These are phyloP conservation scores for Aurelia aurita DNA, from an alignment of 30 jellyfish, hydroid and myxozoan genomes.

Conservation along the genomic window DNA sequence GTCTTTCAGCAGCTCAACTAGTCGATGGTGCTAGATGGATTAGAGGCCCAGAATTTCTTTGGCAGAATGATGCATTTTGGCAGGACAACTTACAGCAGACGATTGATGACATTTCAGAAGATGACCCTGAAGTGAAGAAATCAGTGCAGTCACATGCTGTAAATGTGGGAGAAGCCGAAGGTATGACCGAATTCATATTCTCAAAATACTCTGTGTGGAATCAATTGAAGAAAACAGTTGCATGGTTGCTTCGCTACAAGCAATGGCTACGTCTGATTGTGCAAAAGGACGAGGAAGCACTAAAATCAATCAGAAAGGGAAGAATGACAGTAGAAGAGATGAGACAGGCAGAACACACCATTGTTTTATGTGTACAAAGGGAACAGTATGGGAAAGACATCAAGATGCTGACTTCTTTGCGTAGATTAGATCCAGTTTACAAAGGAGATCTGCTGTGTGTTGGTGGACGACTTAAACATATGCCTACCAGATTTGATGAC, in stretches of 20 bases:
- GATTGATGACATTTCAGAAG: constrained; percentile 22
- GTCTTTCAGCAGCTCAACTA: constrained; percentile 30
- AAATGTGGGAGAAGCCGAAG: background rate
- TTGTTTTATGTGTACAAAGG: constrained; percentile 42
- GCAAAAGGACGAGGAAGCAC: background rate
- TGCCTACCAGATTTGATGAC: constrained; percentile 18
- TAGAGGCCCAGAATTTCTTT: constrained; percentile 54
- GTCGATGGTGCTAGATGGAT: constrained; percentile 28
- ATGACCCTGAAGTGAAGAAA: constrained; percentile 59
- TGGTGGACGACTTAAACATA: constrained; percentile 38
- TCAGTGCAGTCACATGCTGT: background rate
- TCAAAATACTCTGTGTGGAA: constrained; percentile 38
- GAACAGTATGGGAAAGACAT: constrained; percentile 45
- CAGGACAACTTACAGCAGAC: constrained; percentile 2
- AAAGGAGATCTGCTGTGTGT: constrained; percentile 22
- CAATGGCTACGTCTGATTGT: constrained; percentile 26
- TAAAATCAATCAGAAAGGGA: background rate
- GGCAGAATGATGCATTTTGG: constrained; percentile 1
- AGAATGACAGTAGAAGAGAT: constrained; percentile 48
- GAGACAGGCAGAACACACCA: constrained; percentile 31
- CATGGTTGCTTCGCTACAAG: constrained; percentile 71
- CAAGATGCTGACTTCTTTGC: constrained; percentile 28
- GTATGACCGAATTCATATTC: constrained; percentile 6
- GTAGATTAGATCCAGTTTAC: constrained; percentile 30
- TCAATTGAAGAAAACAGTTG: constrained; percentile 39